phyloP scores from a whole-genome alignment of 2,888 invertebrate genomes.

The Pachydiplax longipennis region DNA sequence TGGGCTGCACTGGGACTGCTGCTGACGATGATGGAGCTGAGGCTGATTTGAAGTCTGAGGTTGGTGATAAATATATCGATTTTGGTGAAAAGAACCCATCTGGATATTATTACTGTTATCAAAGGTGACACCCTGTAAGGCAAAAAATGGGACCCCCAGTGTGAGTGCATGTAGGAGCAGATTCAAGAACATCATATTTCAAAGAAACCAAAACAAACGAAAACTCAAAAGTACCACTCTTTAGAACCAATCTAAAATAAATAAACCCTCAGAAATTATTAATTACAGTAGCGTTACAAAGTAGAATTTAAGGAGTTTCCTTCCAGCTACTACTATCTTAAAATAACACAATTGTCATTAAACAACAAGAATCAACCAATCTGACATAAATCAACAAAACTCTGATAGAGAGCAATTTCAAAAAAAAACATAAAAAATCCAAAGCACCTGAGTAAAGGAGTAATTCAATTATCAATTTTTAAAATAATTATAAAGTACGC shows the following conservation, averaged over 20 bases:
- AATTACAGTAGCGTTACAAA: not conserved
- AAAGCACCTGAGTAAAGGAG: too few relatives aligned
- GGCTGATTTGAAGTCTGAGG: conserved; percentile 50
- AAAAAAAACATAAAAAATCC: too few relatives aligned
- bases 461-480: too few relatives aligned
- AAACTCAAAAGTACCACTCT: not conserved
- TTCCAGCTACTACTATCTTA: not conserved
- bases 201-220: conserved; percentile 10
- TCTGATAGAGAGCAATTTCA: not conserved
- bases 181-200: conserved; percentile 10
- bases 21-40: conserved; percentile 50
- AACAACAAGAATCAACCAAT: not conserved
- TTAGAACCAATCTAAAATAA: not conserved
- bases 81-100: conserved; percentile 51
- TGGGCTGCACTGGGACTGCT: conserved; percentile 49
- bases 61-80: conserved; percentile 50
- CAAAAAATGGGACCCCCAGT: conserved; percentile 17
- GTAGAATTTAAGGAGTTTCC: not conserved
- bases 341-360: not conserved
- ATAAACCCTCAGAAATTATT: not conserved
- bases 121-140: conserved; percentile 64
- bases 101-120: conserved; percentile 69
- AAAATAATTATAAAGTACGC: too few relatives aligned
- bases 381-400: not conserved
- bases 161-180: conserved; percentile 47